Evolutionary conservation across 2,888 invertebrate genomes (phyloP).

Genomic region (Hirtodrosophila alboralis): DNA sequence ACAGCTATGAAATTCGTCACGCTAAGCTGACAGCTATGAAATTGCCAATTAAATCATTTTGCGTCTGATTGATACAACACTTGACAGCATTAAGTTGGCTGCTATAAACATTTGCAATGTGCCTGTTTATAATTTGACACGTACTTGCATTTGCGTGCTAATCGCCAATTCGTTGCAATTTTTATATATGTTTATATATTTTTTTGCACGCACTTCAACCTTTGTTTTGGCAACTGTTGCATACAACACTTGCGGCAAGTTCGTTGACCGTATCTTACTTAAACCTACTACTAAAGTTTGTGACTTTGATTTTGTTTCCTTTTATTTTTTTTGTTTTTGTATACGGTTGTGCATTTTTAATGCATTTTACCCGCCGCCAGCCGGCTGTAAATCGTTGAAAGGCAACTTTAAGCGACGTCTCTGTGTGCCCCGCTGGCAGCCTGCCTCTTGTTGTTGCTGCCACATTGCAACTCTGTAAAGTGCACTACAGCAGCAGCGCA

Average conservation of each 20-base stretch:
- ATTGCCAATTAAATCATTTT: too few relatives aligned
- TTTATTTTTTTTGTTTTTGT: slow-evolving; percentile 40
- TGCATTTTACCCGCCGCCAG: slow-evolving; percentile 50
- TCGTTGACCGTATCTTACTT: slow-evolving; percentile 61
- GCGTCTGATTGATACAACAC: too few relatives aligned
- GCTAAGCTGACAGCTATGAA: slow-evolving; percentile 6
- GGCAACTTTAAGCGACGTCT: slow-evolving; percentile 22
- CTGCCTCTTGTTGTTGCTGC: neutral
- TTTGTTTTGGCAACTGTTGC: slow-evolving; percentile 16
- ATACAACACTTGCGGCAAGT: slow-evolving; percentile 42
- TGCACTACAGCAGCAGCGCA: slow-evolving; percentile 67
- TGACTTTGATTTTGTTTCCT: slow-evolving; percentile 59
- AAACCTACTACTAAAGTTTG: slow-evolving; percentile 31
- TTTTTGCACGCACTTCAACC: slow-evolving; percentile 11
- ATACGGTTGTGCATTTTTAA: slow-evolving; percentile 64
- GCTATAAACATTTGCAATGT: too few relatives aligned
- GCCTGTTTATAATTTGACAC: neutral
- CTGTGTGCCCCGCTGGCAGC: neutral
- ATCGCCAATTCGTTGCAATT: slow-evolving; percentile 7
- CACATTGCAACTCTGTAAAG: slow-evolving; percentile 43
- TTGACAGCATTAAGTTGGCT: slow-evolving; percentile 4
- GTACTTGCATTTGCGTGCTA: slow-evolving; percentile 25
- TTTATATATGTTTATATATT: neutral
- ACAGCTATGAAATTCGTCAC: neutral
- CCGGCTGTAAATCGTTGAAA: slow-evolving; percentile 52